phyloP scores from a whole-genome alignment of 2,888 invertebrate genomes.

The Elmis aenea region DNA sequence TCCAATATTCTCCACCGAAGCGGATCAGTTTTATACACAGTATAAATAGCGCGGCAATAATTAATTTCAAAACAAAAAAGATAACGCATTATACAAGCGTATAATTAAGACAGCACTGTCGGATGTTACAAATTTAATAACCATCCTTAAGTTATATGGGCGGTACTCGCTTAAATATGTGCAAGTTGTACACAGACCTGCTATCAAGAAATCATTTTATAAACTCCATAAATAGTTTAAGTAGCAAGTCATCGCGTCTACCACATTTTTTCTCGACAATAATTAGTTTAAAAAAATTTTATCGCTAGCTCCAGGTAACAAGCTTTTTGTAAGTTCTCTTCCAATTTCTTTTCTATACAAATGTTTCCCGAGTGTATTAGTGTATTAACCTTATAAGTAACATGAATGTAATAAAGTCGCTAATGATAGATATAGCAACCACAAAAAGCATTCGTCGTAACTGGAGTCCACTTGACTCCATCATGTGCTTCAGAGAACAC shows the following conservation, averaged over 20 bases:
- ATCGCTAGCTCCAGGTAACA: no score
- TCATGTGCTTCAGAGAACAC: slow-evolving; percentile 30
- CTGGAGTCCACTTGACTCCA: slow-evolving; percentile 22
- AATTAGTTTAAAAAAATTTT: no score
- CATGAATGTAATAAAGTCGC: no score
- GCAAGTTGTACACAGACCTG: slow-evolving; percentile 1
- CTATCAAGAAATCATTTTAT: slow-evolving; percentile 1
- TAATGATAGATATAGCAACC: no score
- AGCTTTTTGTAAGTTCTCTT: no score
- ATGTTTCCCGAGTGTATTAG: no score
- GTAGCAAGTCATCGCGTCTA: slow-evolving; percentile 1
- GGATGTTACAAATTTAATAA: slow-evolving; percentile 5
- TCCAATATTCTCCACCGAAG: not conserved
- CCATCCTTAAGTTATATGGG: slow-evolving; percentile 1
- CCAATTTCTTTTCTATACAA: no score
- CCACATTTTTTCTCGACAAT: not conserved
- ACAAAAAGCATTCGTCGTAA: no score
- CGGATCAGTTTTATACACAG: not conserved
- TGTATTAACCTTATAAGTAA: no score
- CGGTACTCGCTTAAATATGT: not conserved
- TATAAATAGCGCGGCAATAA: no score
- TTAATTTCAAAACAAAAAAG: not conserved
- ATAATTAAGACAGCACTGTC: slow-evolving; percentile 6
- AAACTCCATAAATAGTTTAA: slow-evolving; percentile 1
- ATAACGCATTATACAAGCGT: not conserved